Evolutionary conservation across 2,888 invertebrate species (phyloP), one percentile per base, ranked within the genome.

Genomic region (Amitus sp.): DNA sequence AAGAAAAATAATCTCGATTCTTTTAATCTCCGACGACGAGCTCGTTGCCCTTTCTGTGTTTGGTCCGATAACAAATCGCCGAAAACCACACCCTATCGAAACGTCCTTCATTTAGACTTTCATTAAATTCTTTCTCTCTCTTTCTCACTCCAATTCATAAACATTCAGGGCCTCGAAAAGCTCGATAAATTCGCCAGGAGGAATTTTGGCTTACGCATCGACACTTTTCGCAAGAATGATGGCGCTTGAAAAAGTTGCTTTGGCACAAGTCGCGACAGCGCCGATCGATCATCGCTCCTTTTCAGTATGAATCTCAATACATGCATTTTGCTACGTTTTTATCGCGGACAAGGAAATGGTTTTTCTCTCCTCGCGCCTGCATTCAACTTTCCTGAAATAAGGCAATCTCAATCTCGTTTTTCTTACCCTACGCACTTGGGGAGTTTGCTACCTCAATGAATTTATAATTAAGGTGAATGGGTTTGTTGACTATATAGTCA

Each of bases 41-140:
- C 4, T 5, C 23, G 23, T 5, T 30, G 30, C 3, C 30, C 30
- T 30, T 30, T 30, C 30, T 7, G 6, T n/a, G 30, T 30, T 30
- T n/a, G 30, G 6, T 30, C n/a, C 30, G 30, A n/a, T 30, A n/a
- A 30, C 6, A 30, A 30, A 30, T 30, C 10, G 30, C 30, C 30
- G 30, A 9, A n/a, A 6, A n/a, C 30, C 46, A 56, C 56, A 50
- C 56, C 56, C 50, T 30, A 33, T 56, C 56, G 56, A 50, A 56
- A 50, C 10, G 30, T 30, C 30, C 10, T 30, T 56, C 56, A 46
- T 50, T 28, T n/a, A n/a, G 56, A 39, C 45, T n/a, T 6, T 30
- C 10, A n/a, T 9, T 30, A 30, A 30, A 30, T n/a, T 30, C 30
- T 23, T n/a, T 30, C 30, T 23, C 23, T 7, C 7, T 23, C 23